Percentiles rank a stretch among this genome's conserved stretches.
These are phyloP conservation scores for Aphelocoma coerulescens DNA, from an alignment of 2,113 vertebrate species.

Conservation along the genomic window DNA sequence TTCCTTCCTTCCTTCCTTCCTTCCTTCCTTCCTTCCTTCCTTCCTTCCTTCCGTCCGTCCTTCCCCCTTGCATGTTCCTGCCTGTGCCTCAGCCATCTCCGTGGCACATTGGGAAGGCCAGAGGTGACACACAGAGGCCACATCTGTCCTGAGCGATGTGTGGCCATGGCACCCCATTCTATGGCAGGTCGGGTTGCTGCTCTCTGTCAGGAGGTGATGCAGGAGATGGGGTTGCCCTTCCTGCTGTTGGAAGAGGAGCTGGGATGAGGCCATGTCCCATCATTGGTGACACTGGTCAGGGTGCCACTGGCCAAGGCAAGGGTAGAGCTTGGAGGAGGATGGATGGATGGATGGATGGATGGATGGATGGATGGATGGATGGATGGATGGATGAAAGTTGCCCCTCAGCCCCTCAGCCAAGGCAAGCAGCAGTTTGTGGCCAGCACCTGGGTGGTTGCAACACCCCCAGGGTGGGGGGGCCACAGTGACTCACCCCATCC, in stretches of 20 bases:
- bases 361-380: neutral
- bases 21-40: neutral
- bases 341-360: neutral
- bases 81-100: neutral
- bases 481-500: constrained; percentile 20
- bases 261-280: neutral
- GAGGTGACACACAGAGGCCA: neutral
- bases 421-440: neutral
- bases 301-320: neutral
- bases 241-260: neutral
- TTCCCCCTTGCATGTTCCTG: neutral
- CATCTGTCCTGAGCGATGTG: neutral
- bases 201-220: rapidly evolving
- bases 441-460: neutral
- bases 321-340: neutral
- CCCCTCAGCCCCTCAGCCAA: neutral
- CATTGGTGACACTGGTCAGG: neutral
- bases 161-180: neutral
- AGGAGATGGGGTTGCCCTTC: neutral
- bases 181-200: neutral
- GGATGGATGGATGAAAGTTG: neutral
- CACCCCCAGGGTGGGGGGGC: constrained; percentile 43
- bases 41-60: neutral
- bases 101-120: no score
- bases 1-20: neutral